phyloP scores from a whole-genome alignment of 64 coral and sea anemone genomes.

The Catalaphyllia jardinei region DNA sequence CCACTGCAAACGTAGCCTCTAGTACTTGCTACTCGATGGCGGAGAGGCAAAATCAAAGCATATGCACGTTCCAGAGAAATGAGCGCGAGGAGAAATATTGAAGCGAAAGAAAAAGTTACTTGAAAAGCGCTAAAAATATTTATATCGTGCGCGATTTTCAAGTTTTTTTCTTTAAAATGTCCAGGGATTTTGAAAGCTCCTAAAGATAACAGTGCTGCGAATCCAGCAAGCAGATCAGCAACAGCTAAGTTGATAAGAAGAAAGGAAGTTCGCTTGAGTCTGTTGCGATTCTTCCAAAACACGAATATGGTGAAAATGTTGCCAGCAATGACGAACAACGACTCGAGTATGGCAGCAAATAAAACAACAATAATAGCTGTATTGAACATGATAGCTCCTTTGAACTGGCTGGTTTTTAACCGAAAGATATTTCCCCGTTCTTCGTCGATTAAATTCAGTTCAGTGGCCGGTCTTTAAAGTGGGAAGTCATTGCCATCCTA shows the following conservation, averaged over 20 bases:
- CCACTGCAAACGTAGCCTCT: background rate
- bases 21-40: background rate
- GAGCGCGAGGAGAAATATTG: background rate
- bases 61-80: background rate
- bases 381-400: background rate
- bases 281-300: background rate
- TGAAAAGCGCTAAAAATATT: background rate
- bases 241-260: slow-evolving; percentile 7
- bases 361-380: too few relatives aligned
- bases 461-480: too few relatives aligned
- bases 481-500: too few relatives aligned
- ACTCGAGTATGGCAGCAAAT: background rate
- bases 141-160: too few relatives aligned
- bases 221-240: slow-evolving; percentile 3
- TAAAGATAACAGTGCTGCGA: background rate
- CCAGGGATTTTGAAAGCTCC: background rate
- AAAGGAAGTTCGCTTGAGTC: background rate
- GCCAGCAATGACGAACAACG: background rate
- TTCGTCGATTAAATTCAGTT: too few relatives aligned
- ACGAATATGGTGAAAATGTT: slow-evolving; percentile 1
- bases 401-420: too few relatives aligned
- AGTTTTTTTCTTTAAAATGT: background rate
- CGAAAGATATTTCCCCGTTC: too few relatives aligned
- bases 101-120: background rate
- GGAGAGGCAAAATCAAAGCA: slow-evolving; percentile 1